These are phyloP conservation scores for Chrysodeixis includens DNA, from an alignment of 2,888 invertebrate genomes.

Conservation along the genomic window DNA sequence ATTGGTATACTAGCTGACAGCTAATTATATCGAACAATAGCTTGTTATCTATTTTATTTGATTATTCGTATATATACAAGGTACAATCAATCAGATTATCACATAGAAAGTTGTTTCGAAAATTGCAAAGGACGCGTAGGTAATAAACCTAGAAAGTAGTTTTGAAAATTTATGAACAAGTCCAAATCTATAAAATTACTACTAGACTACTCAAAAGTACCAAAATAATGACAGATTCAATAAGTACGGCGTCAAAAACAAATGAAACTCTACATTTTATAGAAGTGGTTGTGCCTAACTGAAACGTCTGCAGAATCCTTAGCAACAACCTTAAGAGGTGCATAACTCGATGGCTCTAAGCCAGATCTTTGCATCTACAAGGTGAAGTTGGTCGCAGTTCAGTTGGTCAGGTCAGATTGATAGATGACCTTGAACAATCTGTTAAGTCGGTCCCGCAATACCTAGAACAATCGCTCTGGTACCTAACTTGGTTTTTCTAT, in stretches of 20 bases:
- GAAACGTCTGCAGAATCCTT: background rate
- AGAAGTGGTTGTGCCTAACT: background rate
- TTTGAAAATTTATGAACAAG: no score
- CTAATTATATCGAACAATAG: constrained; percentile 46
- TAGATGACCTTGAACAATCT: background rate
- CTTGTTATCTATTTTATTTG: constrained; percentile 40
- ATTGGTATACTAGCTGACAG: constrained; percentile 46
- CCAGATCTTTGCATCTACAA: background rate
- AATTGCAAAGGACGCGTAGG: no score
- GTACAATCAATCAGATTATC: no score
- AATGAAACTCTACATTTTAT: background rate
- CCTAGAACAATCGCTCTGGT: background rate
- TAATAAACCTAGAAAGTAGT: no score
- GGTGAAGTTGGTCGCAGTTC: constrained; percentile 4
- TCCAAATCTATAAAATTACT: no score
- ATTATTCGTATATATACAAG: background rate
- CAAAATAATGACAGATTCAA: no score
- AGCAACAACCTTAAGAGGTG: background rate
- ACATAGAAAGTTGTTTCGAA: no score
- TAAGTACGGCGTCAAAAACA: background rate
- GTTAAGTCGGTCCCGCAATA: background rate
- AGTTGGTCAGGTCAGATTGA: background rate
- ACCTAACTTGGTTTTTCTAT: background rate
- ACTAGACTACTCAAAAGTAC: no score
- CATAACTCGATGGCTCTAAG: background rate